Evolutionary conservation across 2,797 vertebrate genomes (phyloP).

Genomic region (Ptychadena robeensis): DNA sequence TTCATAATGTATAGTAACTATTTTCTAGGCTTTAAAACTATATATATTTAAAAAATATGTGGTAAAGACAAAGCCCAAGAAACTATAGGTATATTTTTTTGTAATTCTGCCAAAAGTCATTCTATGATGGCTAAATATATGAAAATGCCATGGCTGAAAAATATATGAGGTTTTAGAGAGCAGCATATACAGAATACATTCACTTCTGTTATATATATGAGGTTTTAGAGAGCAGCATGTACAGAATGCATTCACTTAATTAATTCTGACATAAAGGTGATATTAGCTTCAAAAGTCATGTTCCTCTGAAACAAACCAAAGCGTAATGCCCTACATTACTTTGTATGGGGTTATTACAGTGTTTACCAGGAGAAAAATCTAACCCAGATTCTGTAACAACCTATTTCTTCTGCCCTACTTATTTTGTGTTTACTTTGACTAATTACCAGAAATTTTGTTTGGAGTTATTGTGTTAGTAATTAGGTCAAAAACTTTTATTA

Average conservation of each 20-base stretch:
- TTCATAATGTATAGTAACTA: background rate
- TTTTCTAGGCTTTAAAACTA: background rate
- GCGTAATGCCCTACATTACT: background rate
- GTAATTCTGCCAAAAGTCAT: too few relatives aligned
- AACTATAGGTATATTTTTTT: too few relatives aligned
- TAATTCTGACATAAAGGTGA: background rate
- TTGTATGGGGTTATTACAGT: background rate
- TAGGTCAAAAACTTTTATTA: constrained; percentile 33
- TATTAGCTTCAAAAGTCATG: background rate
- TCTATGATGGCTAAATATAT: too few relatives aligned
- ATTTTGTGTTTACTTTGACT: constrained; percentile 15
- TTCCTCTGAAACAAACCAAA: background rate
- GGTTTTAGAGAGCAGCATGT: background rate
- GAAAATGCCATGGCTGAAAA: too few relatives aligned
- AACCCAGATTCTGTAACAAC: constrained; percentile 29
- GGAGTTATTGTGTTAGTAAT: constrained; percentile 10
- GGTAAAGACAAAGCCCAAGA: too few relatives aligned
- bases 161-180: background rate
- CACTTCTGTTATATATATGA: background rate
- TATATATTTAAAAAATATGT: too few relatives aligned
- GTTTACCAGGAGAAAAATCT: constrained; percentile 11
- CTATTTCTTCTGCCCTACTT: constrained; percentile 53
- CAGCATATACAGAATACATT: background rate
- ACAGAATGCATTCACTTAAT: background rate
- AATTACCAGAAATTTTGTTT: constrained; percentile 26